Conservation (phyloP, 2,113 vertebrate genomes). For the Canis aureus region DNA sequence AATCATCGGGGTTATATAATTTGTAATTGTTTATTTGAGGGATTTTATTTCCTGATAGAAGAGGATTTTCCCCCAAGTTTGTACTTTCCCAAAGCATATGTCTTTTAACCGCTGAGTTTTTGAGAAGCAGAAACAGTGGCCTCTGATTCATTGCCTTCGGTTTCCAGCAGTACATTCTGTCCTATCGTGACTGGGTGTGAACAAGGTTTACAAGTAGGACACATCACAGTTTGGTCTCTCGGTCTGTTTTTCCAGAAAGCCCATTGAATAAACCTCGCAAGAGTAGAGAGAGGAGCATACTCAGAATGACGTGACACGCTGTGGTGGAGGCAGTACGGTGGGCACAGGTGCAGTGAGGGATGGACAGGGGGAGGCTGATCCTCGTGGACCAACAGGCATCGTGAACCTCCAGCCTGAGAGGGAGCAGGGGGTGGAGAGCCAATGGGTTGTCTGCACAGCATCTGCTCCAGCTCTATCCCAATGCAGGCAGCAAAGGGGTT, state of each 20-base stretch:
- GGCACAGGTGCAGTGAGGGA: too few species aligned
- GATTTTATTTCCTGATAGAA: not conserved
- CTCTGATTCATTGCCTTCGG: not conserved
- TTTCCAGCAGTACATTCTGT: not conserved
- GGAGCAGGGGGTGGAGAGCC: not conserved
- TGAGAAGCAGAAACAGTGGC: not conserved
- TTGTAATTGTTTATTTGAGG: not conserved
- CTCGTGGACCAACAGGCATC: accelerated
- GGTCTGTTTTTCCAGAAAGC: not conserved
- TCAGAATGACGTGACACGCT: too few species aligned
- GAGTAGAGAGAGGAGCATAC: not conserved
- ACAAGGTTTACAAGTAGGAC: not conserved
- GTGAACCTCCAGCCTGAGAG: too few species aligned
- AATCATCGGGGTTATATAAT: not conserved
- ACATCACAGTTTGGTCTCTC: not conserved
- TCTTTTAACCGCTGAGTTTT: not conserved
- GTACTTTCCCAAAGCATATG: not conserved
- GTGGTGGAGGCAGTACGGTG: accelerated
- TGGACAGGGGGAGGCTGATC: not conserved
- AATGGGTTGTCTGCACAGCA: too few species aligned
- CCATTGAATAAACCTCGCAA: not conserved
- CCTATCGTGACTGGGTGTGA: not conserved
- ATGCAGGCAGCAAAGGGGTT: not conserved
- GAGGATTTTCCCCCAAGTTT: not conserved
- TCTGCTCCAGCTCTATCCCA: not conserved